Evolutionary conservation across 2,888 invertebrate genomes (phyloP).

Genomic region (Pheosia gnoma): DNA sequence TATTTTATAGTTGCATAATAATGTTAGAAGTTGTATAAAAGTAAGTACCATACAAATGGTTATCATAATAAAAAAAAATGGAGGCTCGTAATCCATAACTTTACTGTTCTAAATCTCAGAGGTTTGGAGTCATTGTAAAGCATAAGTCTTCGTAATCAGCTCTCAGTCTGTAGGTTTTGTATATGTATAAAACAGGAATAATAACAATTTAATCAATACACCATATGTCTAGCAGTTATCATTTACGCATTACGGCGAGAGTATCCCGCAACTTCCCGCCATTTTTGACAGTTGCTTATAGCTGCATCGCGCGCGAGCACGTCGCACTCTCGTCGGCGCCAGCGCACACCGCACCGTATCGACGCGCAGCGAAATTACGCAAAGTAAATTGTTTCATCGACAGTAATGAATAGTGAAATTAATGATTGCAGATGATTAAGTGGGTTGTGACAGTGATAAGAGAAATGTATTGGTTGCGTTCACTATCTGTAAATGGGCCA

Average conservation of each 20-base stretch:
- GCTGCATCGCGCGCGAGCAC: constrained; percentile 43
- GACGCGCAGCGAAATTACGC: constrained; percentile 1
- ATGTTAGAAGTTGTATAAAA: no score
- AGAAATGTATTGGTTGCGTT: constrained; percentile 36
- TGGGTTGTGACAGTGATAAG: constrained; percentile 56
- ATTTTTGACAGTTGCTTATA: constrained; percentile 57
- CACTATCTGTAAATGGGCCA: constrained; percentile 43
- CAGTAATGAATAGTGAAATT: constrained; percentile 32
- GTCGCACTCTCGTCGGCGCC: constrained; percentile 16
- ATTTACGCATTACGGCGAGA: constrained; percentile 8
- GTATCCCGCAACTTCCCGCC: constrained; percentile 47
- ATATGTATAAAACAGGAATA: no score
- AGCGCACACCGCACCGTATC: constrained; percentile 7
- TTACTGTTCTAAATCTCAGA: no score
- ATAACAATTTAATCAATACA: no score
- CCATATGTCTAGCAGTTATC: neutral
- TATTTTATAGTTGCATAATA: no score
- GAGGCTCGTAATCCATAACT: no score
- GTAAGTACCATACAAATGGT: no score
- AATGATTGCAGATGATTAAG: constrained; percentile 41
- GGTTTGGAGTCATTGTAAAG: no score
- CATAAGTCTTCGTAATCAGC: no score
- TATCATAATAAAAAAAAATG: no score
- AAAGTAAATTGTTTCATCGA: constrained; percentile 7
- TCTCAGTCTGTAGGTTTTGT: no score